Evolutionary conservation across 2,113 vertebrate species (phyloP).

Genomic region (Pelvicachromis taeniatus): DNA sequence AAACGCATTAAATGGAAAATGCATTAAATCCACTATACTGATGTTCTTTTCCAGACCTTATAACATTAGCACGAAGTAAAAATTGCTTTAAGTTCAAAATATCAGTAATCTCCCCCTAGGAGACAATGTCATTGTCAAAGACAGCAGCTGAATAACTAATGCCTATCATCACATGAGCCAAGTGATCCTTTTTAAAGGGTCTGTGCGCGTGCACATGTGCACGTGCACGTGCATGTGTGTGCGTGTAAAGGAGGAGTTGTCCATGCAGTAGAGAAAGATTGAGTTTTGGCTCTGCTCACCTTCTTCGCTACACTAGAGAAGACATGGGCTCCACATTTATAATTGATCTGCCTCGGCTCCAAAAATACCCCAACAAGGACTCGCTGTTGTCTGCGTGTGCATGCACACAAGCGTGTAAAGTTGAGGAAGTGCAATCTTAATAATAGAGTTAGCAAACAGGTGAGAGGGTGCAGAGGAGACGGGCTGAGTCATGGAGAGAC

Average conservation of each 20-base stretch:
- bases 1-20: background rate
- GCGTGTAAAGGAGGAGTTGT: background rate
- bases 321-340: constrained; percentile 52
- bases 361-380: constrained; percentile 46
- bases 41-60: background rate
- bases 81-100: background rate
- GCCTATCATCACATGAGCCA: background rate
- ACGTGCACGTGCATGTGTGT: background rate
- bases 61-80: background rate
- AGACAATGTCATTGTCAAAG: background rate
- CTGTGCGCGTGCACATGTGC: background rate
- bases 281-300: constrained; percentile 4
- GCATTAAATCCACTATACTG: background rate
- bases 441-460: constrained; percentile 46
- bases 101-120: background rate
- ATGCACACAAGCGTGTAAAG: background rate
- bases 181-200: background rate
- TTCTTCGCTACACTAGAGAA: constrained; percentile 17
- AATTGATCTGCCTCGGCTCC: constrained; percentile 56
- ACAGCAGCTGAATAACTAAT: background rate
- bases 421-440: constrained; percentile 15
- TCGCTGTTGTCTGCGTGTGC: background rate
- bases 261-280: background rate
- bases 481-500: constrained; percentile 10
- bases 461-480: constrained; percentile 20